Conservation (phyloP, 2,888 invertebrate genomes). For the Lasioglossum marginatum region DNA sequence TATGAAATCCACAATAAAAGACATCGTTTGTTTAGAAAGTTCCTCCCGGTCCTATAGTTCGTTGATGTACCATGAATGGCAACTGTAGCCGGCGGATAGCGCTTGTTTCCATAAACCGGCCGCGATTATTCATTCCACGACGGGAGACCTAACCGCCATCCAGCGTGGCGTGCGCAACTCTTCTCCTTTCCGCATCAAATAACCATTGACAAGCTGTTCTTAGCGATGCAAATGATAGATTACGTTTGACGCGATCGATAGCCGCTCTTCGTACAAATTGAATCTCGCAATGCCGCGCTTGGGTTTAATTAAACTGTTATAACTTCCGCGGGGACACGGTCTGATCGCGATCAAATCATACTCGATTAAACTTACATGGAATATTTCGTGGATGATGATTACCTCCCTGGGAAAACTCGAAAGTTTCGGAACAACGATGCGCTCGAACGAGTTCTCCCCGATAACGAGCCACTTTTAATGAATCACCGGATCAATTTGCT, state of each 20-base stretch:
- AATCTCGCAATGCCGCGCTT: not conserved
- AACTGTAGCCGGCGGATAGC: not conserved
- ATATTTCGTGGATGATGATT: not conserved
- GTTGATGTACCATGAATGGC: conserved; percentile 14
- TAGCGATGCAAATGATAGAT: conserved; percentile 15
- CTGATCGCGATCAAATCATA: not conserved
- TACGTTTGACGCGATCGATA: conserved; percentile 23
- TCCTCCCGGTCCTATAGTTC: not conserved
- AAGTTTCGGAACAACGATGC: not conserved
- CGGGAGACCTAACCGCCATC: not conserved
- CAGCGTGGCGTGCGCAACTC: not conserved
- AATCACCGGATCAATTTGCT: not conserved
- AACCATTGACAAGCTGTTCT: conserved; percentile 7
- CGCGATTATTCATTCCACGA: conserved; percentile 49
- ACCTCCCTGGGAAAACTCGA: not conserved
- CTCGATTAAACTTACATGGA: conserved; percentile 11
- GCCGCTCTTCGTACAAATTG: conserved; percentile 19
- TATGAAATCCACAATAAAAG: too few species aligned
- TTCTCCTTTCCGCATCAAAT: conserved; percentile 18
- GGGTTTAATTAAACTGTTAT: conserved; percentile 44
- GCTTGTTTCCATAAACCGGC: conserved; percentile 31
- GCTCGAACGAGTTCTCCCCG: not conserved
- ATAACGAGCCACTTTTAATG: not conserved
- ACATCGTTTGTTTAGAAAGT: too few species aligned
- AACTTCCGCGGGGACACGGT: conserved; percentile 3